Percentiles rank a stretch among this genome's conserved stretches.
phyloP scores from a whole-genome alignment of 1,140 invertebrate species.

The Teleogryllus occipitalis region DNA sequence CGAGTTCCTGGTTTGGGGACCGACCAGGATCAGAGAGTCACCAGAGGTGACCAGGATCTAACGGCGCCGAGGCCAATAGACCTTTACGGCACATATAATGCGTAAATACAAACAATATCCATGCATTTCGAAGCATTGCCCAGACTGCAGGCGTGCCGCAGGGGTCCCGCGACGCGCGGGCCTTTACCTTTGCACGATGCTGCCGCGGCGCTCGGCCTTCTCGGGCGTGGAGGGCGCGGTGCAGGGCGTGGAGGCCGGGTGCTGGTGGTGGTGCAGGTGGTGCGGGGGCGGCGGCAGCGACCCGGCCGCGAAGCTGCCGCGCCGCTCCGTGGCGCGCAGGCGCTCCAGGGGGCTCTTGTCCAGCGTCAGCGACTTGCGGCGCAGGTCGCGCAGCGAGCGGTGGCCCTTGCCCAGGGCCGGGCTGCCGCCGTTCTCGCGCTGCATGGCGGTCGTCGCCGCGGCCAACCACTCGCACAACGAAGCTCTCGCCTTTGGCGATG shows the following conservation, averaged over 20 bases:
- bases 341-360: conserved; percentile 25
- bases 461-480: neutral
- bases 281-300: conserved; percentile 20
- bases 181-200: conserved; percentile 33
- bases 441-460: neutral
- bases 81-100: too few species aligned
- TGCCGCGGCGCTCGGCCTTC: conserved; percentile 29
- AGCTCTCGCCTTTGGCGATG: too few species aligned
- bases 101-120: too few species aligned
- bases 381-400: conserved; percentile 19
- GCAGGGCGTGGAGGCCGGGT: conserved; percentile 22
- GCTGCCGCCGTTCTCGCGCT: conserved; percentile 15
- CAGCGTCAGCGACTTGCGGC: conserved; percentile 33
- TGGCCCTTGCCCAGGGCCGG: neutral
- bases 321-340: conserved; percentile 20
- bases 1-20: too few species aligned
- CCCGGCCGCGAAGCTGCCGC: conserved; percentile 29
- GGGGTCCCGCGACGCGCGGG: conserved; percentile 9
- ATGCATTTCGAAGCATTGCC: too few species aligned
- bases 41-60: too few species aligned
- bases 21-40: too few species aligned
- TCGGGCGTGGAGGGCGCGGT: conserved; percentile 23
- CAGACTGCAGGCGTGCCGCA: neutral
- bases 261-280: conserved; percentile 23
- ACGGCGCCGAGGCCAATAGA: too few species aligned